Conservation (phyloP, 2,888 invertebrate species). For the Cheiracanthium punctorium region DNA sequence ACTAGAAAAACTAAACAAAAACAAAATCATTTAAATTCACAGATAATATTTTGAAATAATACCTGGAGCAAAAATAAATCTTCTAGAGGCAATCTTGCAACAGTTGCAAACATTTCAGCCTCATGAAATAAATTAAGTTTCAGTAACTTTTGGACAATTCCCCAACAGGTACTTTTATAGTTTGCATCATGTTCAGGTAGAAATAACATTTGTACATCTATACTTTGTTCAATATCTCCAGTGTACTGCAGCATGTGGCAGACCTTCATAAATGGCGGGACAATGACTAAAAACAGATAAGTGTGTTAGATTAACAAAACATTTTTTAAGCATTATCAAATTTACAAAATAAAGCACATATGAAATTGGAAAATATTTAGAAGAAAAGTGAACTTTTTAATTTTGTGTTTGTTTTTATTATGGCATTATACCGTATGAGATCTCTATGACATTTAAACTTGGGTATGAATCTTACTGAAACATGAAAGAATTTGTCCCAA, state of each 20-base stretch:
- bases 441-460: too few species aligned
- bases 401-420: too few species aligned
- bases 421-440: too few species aligned
- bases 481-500: not conserved
- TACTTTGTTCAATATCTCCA: slow-evolving; percentile 18
- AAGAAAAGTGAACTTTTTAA: too few species aligned
- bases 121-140: slow-evolving; percentile 33
- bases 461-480: not conserved
- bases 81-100: slow-evolving; percentile 42
- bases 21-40: too few species aligned
- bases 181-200: slow-evolving; percentile 26
- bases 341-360: not conserved
- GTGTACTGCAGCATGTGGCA: slow-evolving; percentile 40
- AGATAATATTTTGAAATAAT: too few species aligned
- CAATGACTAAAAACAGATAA: slow-evolving; percentile 35
- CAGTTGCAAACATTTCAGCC: slow-evolving; percentile 40
- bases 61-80: slow-evolving; percentile 54
- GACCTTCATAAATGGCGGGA: slow-evolving; percentile 55
- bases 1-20: too few species aligned
- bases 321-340: not conserved
- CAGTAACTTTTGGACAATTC: slow-evolving; percentile 24
- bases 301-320: too few species aligned
- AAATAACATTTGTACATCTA: slow-evolving; percentile 36
- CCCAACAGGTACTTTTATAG: slow-evolving; percentile 42
- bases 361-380: not conserved